Conservation (phyloP, 2,113 vertebrate genomes). For the Nicator chloris region DNA sequence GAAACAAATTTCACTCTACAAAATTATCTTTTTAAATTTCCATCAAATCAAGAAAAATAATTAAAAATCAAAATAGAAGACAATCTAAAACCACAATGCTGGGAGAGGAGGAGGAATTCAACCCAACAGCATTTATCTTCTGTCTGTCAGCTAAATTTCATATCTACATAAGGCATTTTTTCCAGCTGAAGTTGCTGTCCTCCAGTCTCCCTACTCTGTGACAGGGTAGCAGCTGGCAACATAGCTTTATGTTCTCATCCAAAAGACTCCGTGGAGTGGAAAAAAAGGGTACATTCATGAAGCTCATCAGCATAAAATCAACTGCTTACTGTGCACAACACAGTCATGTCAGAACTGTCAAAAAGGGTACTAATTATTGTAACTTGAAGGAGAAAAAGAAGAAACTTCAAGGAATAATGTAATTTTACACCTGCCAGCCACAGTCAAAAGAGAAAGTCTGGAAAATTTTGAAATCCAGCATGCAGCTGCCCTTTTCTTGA, state of each 20-base stretch:
- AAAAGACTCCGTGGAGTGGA: not conserved
- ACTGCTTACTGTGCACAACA: slow-evolving; percentile 33
- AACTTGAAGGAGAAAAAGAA: not conserved
- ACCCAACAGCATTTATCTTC: not conserved
- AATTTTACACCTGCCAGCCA: slow-evolving; percentile 13
- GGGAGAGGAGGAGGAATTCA: not conserved
- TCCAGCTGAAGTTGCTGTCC: slow-evolving; percentile 10
- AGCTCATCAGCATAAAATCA: slow-evolving; percentile 26
- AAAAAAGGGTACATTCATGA: slow-evolving; percentile 15
- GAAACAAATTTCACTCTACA: not conserved
- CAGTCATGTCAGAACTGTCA: not conserved
- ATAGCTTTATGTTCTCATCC: slow-evolving; percentile 28
- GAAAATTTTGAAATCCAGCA: slow-evolving; percentile 4
- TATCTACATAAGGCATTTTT: not conserved
- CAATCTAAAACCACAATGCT: not conserved
- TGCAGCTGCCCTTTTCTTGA: slow-evolving; percentile 33
- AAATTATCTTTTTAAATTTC: not conserved
- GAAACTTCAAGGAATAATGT: not conserved
- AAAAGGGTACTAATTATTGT: slow-evolving; percentile 26
- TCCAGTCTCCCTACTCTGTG: not conserved
- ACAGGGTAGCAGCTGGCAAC: slow-evolving; percentile 39
- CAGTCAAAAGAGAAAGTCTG: not conserved
- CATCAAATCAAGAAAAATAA: not conserved
- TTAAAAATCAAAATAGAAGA: not conserved
- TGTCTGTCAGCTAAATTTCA: slow-evolving; percentile 9